Base-by-base conservation (phyloP, 2,113 vertebrate species). In the Bubo bubo region DNA sequence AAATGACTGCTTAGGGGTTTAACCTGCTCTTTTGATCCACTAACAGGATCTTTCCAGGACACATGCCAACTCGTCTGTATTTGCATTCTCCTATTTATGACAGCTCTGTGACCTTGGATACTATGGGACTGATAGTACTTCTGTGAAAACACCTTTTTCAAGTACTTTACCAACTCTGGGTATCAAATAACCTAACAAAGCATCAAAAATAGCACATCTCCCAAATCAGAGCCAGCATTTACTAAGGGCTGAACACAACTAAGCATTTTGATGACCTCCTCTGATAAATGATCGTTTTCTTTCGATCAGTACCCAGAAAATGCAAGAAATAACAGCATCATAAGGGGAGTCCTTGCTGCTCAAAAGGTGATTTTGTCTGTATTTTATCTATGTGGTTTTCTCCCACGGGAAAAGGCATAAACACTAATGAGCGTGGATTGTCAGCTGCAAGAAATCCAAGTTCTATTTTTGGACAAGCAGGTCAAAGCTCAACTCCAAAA, bases 141-240 rank as follows among this genome's bases (percentile, higher is more conserved):
- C 47, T 73, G 49, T 79, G 49, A 67, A 91, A 85, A 60, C 56
- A 86, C 56, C 49, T 94, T 90, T 91, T 68, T 64, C 64, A 89
- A 91, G 73, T 84, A 64, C 73, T 89, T 95, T 64, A 75, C 34
- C 20, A 79, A 35, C 34, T 68, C 58, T 43, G 50, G 45, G 55
- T 95, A 91, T 94, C 73, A 64, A 87, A 93, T 95, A 93, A n/a
- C 88, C 86, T 23, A 84, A 94, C 73, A 92, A 70, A 72, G 53
- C 35, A 84, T 53, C 43, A 81, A 62, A 94, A 95, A 93, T 79
- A 93, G 34, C 45, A 58, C 2, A 12, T 63, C 1, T 76, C 39
- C 66, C 52, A 75, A n/a, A 87, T 60, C 70, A 88, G 60, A 92
- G 62, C 13, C 1, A 8, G 12, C 0, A 0, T 72, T 91, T 81